phyloP scores from a whole-genome alignment of 1,140 invertebrate species.

The Lithobius niger region DNA sequence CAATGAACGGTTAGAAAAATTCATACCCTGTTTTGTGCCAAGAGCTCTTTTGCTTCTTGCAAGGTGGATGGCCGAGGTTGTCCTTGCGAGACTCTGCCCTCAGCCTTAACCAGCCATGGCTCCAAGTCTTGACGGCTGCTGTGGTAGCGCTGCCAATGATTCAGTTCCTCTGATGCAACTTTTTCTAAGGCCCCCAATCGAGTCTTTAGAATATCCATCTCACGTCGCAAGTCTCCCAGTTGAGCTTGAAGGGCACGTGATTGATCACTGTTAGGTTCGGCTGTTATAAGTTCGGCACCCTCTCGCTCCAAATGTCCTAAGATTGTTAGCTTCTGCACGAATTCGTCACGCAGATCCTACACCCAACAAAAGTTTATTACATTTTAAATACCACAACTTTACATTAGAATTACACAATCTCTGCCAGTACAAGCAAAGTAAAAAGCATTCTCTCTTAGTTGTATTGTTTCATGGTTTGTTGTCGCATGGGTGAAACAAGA shows the following conservation, averaged over 20 bases:
- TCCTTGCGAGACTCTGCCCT: conserved; percentile 53
- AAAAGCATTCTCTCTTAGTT: too few relatives aligned
- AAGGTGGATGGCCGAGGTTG: conserved; percentile 47
- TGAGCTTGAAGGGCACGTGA: conserved; percentile 12
- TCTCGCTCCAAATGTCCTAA: conserved; percentile 60
- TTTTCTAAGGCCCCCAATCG: conserved; percentile 55
- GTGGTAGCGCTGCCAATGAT: conserved; percentile 75
- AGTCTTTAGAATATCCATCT: conserved; percentile 49
- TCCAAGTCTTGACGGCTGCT: conserved; percentile 54
- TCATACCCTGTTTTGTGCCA: conserved; percentile 39
- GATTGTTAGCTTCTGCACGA: conserved; percentile 49
- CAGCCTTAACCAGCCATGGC: conserved; percentile 76
- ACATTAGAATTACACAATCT: too few relatives aligned
- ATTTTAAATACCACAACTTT: not conserved
- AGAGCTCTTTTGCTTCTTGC: conserved; percentile 59
- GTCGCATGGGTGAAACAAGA: too few relatives aligned
- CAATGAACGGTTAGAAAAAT: too few relatives aligned
- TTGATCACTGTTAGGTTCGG: conserved; percentile 19
- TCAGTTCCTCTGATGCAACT: conserved; percentile 55
- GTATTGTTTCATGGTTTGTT: too few relatives aligned
- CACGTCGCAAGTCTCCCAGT: conserved; percentile 15
- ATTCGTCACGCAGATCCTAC: conserved; percentile 24
- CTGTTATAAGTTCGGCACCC: conserved; percentile 49
- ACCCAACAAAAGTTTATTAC: too few relatives aligned
- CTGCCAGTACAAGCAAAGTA: too few relatives aligned